Conservation (phyloP, 2,888 invertebrate species). For the Nomada ferruginata region DNA sequence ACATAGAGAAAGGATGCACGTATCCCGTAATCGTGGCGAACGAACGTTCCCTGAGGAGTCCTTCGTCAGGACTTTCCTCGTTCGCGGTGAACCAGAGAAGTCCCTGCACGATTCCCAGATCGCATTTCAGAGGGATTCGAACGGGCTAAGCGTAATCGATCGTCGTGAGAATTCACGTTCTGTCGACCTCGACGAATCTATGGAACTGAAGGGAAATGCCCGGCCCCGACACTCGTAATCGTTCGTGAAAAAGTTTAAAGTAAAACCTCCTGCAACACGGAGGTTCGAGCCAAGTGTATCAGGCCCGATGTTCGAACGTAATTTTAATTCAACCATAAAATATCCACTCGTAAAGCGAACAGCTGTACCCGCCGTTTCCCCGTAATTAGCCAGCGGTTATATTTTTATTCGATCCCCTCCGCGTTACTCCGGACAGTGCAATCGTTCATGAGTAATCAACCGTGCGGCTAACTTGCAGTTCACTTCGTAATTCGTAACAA, state of each 20-base stretch:
- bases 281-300: no score
- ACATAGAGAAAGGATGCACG: slow-evolving; percentile 29
- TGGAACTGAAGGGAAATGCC: slow-evolving; percentile 35
- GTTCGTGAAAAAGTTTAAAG: slow-evolving; percentile 57
- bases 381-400: no score
- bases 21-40: slow-evolving; percentile 74
- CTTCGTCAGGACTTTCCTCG: slow-evolving; percentile 78
- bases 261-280: background rate
- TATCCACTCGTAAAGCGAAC: no score
- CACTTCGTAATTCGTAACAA: slow-evolving; percentile 35
- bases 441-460: slow-evolving; percentile 1
- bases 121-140: slow-evolving; percentile 75
- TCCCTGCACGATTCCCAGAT: slow-evolving; percentile 74
- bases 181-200: slow-evolving; percentile 50
- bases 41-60: slow-evolving; percentile 79
- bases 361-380: no score
- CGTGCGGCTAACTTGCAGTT: slow-evolving; percentile 13
- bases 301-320: no score
- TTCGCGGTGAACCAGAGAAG: slow-evolving; percentile 70
- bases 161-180: slow-evolving; percentile 69
- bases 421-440: background rate
- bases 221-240: background rate
- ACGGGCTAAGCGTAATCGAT: slow-evolving; percentile 76
- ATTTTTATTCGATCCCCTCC: background rate
- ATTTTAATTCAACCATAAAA: no score